phyloP scores from a whole-genome alignment of 2,113 vertebrate species.

The Cephalopholis sonnerati region DNA sequence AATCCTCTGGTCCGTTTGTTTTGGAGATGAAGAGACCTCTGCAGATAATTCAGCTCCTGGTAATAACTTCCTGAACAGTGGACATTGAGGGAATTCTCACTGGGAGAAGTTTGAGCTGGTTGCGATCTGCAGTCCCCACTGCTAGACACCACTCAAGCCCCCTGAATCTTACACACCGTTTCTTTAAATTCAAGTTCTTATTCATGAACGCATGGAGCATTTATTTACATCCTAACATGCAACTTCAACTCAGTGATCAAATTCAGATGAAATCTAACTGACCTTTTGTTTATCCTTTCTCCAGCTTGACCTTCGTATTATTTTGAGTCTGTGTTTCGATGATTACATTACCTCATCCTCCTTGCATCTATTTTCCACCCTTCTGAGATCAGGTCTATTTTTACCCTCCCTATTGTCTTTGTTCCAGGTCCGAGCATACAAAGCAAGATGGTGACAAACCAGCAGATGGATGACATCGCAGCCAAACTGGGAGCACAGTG shows the following conservation, averaged over 20 bases:
- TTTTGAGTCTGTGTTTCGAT: background rate
- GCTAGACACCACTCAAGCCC: too few species aligned
- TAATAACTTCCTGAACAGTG: too few species aligned
- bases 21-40: too few species aligned
- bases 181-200: too few species aligned
- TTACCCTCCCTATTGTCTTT: background rate
- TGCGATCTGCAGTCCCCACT: too few species aligned
- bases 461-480: conserved; percentile 93
- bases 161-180: too few species aligned
- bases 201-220: too few species aligned
- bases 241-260: too few species aligned
- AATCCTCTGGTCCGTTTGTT: too few species aligned
- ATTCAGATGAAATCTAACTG: background rate
- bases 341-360: background rate
- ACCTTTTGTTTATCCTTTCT: background rate
- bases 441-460: conserved; percentile 91
- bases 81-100: too few species aligned
- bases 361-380: background rate
- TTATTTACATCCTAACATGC: background rate
- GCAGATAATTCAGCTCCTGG: too few species aligned
- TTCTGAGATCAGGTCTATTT: background rate
- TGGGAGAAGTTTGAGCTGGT: too few species aligned
- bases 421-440: conserved; percentile 91
- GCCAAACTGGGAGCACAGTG: conserved; percentile 91
- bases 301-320: background rate